Evolutionary conservation across 1,140 invertebrate species (phyloP).

Genomic region (Scaptomyza pallida): DNA sequence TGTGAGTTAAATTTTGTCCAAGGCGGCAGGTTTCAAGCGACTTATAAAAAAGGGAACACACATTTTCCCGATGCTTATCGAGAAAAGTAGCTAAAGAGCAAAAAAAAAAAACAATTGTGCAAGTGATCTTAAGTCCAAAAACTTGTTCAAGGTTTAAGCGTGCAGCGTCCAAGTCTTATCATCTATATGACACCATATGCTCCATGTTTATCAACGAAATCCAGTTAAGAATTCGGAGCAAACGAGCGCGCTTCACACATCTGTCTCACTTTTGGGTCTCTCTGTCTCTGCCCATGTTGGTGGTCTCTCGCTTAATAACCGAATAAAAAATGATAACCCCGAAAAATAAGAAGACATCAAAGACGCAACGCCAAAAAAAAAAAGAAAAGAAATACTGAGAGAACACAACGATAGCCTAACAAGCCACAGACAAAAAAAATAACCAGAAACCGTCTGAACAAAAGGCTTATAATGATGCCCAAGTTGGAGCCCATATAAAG

Average conservation of each 20-base stretch:
- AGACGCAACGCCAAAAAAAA: constrained; percentile 68
- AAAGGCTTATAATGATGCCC: constrained; percentile 73
- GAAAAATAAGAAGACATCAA: constrained; percentile 81
- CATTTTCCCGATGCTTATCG: constrained; percentile 48
- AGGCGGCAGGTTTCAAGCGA: constrained; percentile 44
- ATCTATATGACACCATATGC: constrained; percentile 64
- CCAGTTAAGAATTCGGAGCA: constrained; percentile 42
- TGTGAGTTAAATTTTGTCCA: constrained; percentile 62
- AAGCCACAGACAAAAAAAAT: constrained; percentile 51
- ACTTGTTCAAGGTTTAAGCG: constrained; percentile 2
- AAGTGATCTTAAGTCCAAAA: constrained; percentile 21
- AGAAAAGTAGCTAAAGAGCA: constrained; percentile 4
- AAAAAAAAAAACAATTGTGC: constrained; percentile 44
- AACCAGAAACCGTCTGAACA: constrained; percentile 24
- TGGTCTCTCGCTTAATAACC: constrained; percentile 78
- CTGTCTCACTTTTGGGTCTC: constrained; percentile 40
- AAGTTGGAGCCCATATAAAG: constrained; percentile 27
- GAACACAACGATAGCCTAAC: constrained; percentile 62
- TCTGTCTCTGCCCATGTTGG: constrained; percentile 35
- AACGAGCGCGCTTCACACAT: constrained; percentile 69
- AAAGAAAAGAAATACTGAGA: too few species aligned
- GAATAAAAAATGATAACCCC: constrained; percentile 82
- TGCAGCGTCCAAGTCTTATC: constrained; percentile 15
- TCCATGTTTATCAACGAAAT: constrained; percentile 47
- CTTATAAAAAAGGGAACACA: constrained; percentile 1